A percentile compares a stretch with the other conserved stretches of the same genome.
Conservation (phyloP, 1,140 invertebrate genomes). For the Colletes gigas region DNA sequence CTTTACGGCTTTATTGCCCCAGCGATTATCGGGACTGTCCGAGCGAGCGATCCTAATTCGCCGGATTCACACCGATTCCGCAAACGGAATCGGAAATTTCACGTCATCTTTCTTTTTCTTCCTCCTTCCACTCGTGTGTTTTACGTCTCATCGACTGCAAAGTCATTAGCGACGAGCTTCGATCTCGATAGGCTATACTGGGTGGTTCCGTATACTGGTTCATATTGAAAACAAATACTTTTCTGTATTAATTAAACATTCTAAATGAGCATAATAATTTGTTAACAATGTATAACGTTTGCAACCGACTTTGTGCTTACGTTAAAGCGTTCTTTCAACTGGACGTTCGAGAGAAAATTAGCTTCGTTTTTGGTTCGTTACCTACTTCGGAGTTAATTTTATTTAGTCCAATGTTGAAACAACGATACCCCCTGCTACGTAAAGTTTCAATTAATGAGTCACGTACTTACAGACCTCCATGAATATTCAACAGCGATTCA, state of each 20-base stretch:
- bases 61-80: conserved; percentile 35
- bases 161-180: too few species aligned
- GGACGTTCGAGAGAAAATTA: too few species aligned
- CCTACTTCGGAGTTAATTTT: neutral
- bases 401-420: neutral
- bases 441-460: conserved; percentile 27
- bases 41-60: neutral
- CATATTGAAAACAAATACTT: too few species aligned
- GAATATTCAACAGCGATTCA: conserved; percentile 15
- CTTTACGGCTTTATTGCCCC: conserved; percentile 43
- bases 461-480: conserved; percentile 5
- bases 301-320: too few species aligned
- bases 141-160: too few species aligned
- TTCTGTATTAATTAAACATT: too few species aligned
- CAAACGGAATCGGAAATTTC: neutral
- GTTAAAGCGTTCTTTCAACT: too few species aligned
- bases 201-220: too few species aligned
- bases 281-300: too few species aligned
- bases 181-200: too few species aligned
- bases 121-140: too few species aligned
- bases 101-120: neutral
- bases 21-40: conserved; percentile 40
- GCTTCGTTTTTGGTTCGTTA: neutral
- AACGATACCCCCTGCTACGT: conserved; percentile 1
- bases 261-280: too few species aligned